Conservation (phyloP, 2,797 vertebrate species). For the Buphagus erythrorhynchus region DNA sequence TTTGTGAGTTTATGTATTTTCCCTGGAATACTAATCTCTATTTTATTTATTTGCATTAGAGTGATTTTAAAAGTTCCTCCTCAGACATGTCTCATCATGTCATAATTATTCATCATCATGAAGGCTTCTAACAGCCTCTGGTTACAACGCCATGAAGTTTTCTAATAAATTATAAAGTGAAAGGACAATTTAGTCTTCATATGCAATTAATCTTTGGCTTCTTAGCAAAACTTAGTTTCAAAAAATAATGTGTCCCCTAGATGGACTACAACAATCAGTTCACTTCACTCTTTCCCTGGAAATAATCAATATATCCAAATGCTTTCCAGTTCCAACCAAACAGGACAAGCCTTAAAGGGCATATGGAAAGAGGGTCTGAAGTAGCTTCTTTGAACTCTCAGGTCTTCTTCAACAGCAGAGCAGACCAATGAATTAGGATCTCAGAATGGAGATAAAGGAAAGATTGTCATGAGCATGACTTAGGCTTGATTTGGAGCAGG, state of each 20-base stretch:
- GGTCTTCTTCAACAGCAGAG: background rate
- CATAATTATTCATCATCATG: background rate
- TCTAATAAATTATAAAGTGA: constrained; percentile 24
- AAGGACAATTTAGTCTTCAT: background rate
- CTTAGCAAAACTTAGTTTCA: background rate
- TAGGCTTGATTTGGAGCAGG: background rate
- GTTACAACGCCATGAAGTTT: background rate
- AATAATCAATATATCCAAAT: background rate
- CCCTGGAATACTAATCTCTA: background rate
- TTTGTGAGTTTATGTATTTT: background rate
- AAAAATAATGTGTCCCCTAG: background rate
- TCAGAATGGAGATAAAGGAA: background rate
- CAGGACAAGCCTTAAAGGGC: background rate
- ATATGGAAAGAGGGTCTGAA: background rate
- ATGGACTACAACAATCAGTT: background rate
- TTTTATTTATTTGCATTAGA: background rate
- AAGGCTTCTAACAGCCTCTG: constrained; percentile 4
- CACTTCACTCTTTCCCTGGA: background rate
- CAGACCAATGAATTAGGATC: background rate
- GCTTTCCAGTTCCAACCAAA: background rate
- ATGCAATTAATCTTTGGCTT: background rate
- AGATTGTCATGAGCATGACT: background rate
- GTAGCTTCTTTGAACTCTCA: background rate
- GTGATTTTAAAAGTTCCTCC: constrained; percentile 20
- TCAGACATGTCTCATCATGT: background rate